Evolutionary conservation across 2,888 invertebrate species (phyloP).

Genomic region (Frankliniella intonsa): DNA sequence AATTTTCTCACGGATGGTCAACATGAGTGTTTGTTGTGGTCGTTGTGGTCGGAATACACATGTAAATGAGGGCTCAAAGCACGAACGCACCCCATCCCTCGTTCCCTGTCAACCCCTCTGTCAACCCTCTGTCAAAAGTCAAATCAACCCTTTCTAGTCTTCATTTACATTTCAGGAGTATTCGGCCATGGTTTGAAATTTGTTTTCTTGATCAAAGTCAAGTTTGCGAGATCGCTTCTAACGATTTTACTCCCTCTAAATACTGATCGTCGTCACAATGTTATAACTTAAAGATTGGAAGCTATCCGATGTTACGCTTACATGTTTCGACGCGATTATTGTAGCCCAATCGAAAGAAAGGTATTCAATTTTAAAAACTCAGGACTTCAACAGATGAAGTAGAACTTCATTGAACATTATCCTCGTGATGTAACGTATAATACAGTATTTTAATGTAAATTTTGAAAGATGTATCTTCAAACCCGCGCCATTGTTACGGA

Average conservation of each 20-base stretch:
- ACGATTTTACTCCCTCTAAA: no score
- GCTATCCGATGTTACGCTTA: no score
- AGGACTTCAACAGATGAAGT: no score
- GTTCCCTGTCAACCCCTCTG: constrained; percentile 3
- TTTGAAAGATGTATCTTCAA: neutral
- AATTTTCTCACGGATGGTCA: neutral
- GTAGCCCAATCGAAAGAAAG: no score
- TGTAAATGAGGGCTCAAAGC: neutral
- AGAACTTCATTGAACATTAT: no score
- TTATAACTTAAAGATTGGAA: no score
- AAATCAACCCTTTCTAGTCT: neutral
- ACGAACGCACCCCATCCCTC: neutral
- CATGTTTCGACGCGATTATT: no score
- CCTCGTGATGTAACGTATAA: no score
- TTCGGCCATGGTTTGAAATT: neutral
- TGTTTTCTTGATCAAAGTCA: neutral
- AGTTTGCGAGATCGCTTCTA: no score
- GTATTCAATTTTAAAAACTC: no score
- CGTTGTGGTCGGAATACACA: neutral
- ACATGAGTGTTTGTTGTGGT: neutral
- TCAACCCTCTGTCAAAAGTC: constrained; percentile 1
- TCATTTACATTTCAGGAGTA: neutral
- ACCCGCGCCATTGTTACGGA: neutral
- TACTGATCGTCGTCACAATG: no score
- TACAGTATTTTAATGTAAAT: neutral